Base-by-base conservation (phyloP, 2,888 invertebrate genomes). In the Caenorhabditis angaria region DNA sequence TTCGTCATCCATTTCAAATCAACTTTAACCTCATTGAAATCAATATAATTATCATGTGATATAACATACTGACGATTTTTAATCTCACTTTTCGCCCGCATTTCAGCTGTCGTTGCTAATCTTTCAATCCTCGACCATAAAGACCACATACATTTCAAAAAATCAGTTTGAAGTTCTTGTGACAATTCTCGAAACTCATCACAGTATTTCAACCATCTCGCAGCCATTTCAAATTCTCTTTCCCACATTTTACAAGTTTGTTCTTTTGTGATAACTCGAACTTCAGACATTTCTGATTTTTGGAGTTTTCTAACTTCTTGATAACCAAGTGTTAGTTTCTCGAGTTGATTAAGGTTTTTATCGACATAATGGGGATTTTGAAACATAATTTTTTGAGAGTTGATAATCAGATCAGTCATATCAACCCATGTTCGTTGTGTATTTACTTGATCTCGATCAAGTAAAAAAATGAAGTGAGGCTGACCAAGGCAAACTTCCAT, bases 301-400 rank as follows among this genome's bases (percentile, higher is more conserved):
- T 65, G 65, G 10, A 47, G 32, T 48, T 55, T 60, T 20, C 65
- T 12, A 1, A 29, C 41, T 35, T 65, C 48, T 27, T 25, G 55
- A 48, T 60, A 20, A 2, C 65, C 65, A 32, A 55, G 55, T 8
- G 65, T 54, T 0, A 65, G 35, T n/a, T 65, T 65, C n/a, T n/a
- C n/a, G n/a, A n/a, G n/a, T n/a, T n/a, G n/a, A n/a, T n/a, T n/a
- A n/a, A n/a, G n/a, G n/a, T n/a, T n/a, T n/a, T n/a, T n/a, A n/a
- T n/a, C n/a, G n/a, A n/a, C 61, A 59, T 1, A 65, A n/a, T 5
- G 60, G 32, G 4, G 60, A 48, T 60, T 60, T 60, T 35, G 8
- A 10, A 22, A 28, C 25, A 2, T 47, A 65, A 18, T 24, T 20
- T 1, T 20, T 4, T 3, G 60, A 0, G 48, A 29, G 55, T 10